Base-by-base conservation (phyloP, 2,113 vertebrate genomes). In the Forbesichthys papilliferus region DNA sequence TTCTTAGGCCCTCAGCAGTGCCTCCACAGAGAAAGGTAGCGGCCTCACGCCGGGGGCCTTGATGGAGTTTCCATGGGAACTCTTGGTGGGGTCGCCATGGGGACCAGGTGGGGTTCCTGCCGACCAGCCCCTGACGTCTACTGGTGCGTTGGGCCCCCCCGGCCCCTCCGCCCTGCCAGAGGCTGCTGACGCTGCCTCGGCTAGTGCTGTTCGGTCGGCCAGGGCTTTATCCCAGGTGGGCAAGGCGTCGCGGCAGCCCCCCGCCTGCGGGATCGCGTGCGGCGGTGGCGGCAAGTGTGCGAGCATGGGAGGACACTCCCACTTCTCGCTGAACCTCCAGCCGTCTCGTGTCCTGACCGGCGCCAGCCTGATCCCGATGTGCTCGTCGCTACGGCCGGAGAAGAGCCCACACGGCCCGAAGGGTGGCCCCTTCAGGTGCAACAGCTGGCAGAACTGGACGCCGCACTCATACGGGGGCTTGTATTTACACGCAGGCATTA, bases 1-100 rank as follows among this genome's bases (percentile, higher is more conserved):
- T 64, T 52, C 64, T 94, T 69, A 94, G 74, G 81, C 78, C 86
- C 90, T 93, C 61, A 94, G 84, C 75, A 93, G 64, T 48, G 90
- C 91, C 82, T 93, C 90, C 20, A 88, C 54, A 70, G 92, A 92
- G 88, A 94, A 94, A 1, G 56, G 89, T 74, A 91, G 81, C 33
- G 85, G 88, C 71, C 77, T 87, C 73, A 80, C 87, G 11, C 70
- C 48, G 1, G 76, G 74, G 65, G 87, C 74, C 81, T 89, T 90
- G 59, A 59, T 66, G 47, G 86, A 83, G 82, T 68, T 59, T 62
- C 81, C 70, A 1, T 63, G 59, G 72, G 78, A 66, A 70, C 85
- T 75, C 87, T 90, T 92, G 52, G 67, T 56, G 9, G 82, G 72
- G 79, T 82, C 70, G 2, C 63, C 69, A 2, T 47, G 61, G 70